Conservation (phyloP, 2,797 vertebrate species). For the Spondyliosoma cantharus region DNA sequence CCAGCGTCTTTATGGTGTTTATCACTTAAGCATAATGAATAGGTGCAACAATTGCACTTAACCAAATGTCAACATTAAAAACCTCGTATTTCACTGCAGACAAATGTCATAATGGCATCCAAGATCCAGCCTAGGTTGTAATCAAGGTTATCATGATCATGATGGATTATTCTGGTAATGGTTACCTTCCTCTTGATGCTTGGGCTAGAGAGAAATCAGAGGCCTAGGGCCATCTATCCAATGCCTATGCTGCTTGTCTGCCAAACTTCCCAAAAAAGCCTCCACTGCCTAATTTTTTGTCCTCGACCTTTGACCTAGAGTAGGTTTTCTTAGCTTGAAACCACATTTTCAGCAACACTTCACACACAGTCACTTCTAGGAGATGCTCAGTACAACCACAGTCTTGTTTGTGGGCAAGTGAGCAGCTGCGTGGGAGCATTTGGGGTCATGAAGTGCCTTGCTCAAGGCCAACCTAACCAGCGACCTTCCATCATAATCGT, state of each 20-base stretch:
- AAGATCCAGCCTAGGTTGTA: background rate
- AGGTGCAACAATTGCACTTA: background rate
- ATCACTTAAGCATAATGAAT: background rate
- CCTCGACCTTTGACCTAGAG: background rate
- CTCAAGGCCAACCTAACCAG: slow-evolving; percentile 46
- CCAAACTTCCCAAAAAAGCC: background rate
- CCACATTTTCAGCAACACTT: slow-evolving; percentile 23
- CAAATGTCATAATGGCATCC: background rate
- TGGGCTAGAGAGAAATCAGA: slow-evolving; percentile 3
- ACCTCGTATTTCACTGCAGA: background rate
- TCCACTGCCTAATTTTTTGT: background rate
- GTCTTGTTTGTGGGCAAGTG: slow-evolving; percentile 42
- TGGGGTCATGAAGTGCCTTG: slow-evolving; percentile 29
- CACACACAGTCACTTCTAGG: background rate
- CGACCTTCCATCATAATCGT: slow-evolving; percentile 24
- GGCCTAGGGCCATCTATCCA: background rate
- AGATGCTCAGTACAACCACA: slow-evolving; percentile 14
- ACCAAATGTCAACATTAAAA: background rate
- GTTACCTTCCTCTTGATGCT: background rate
- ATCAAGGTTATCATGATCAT: slow-evolving; percentile 13
- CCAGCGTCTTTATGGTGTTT: background rate
- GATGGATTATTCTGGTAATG: slow-evolving; percentile 24
- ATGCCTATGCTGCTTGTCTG: background rate
- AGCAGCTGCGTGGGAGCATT: slow-evolving; percentile 39
- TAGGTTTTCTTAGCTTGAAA: background rate